Conservation (phyloP, 35 echinoderm and acorn worm species). For the Ptychodera flava region DNA sequence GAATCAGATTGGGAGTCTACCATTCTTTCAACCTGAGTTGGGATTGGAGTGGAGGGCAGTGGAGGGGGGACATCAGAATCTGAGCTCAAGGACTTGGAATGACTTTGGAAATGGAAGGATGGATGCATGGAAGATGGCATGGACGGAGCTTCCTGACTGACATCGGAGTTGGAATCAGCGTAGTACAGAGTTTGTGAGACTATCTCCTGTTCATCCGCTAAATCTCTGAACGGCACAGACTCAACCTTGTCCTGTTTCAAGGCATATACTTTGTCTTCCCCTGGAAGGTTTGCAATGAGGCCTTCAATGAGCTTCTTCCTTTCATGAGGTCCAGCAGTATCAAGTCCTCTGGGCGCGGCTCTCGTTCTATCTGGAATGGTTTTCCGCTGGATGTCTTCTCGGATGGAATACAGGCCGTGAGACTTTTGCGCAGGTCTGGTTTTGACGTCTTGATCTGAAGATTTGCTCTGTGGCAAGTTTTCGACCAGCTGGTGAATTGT, state of each 20-base stretch:
- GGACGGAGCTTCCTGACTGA: conserved; percentile 5
- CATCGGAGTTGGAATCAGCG: background rate
- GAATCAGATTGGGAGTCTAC: background rate
- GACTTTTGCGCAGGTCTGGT: background rate
- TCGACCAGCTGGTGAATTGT: background rate
- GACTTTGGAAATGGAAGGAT: background rate
- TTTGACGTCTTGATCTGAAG: background rate
- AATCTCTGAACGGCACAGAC: background rate
- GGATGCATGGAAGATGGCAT: background rate
- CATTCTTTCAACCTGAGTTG: background rate
- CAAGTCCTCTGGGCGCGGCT: background rate
- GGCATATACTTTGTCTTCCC: background rate
- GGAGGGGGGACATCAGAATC: conserved; percentile 13
- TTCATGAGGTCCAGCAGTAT: background rate
- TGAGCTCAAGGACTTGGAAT: background rate
- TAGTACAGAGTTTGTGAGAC: background rate
- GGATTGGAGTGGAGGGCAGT: conserved; percentile 5
- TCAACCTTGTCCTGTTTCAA: background rate
- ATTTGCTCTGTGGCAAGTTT: background rate
- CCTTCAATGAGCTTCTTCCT: background rate
- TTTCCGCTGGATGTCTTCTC: background rate
- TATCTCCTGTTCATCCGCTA: background rate
- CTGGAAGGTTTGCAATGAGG: background rate
- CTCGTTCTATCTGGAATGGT: background rate
- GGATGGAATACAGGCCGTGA: background rate